phyloP scores from a whole-genome alignment of 2,113 vertebrate genomes.

The Orthochromis malagaraziensis region DNA sequence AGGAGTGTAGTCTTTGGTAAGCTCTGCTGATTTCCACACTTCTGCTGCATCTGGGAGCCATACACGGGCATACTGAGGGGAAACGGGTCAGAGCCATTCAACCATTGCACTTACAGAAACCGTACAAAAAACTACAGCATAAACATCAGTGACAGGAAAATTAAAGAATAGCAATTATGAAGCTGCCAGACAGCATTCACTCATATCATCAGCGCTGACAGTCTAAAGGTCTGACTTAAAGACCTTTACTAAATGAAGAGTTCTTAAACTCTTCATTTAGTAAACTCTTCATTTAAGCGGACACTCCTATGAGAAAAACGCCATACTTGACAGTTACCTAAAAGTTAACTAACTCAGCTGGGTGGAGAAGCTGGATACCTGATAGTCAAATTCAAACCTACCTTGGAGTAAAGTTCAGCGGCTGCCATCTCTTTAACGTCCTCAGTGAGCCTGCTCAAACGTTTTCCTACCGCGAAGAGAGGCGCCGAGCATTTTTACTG shows the following conservation, averaged over 20 bases:
- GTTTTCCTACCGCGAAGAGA: background rate
- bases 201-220: background rate
- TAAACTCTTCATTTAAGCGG: background rate
- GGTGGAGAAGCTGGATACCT: background rate
- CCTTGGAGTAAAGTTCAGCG: conserved; percentile 86
- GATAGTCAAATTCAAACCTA: conserved; percentile 34
- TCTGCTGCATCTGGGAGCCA: conserved; percentile 91
- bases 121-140: background rate
- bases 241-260: background rate
- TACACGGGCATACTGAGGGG: conserved; percentile 82
- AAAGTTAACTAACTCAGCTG: background rate
- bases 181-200: background rate
- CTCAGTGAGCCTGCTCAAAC: background rate
- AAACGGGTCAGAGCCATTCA: background rate
- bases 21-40: conserved; percentile 92
- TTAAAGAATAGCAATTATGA: background rate
- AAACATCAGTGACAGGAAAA: background rate
- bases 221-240: background rate
- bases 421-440: conserved; percentile 73
- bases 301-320: background rate
- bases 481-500: background rate
- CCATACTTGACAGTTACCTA: background rate
- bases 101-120: background rate
- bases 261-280: background rate
- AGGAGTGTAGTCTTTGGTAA: conserved; percentile 83